Conservation (phyloP, 2,113 vertebrate species). For the Notiomystis cincta region DNA sequence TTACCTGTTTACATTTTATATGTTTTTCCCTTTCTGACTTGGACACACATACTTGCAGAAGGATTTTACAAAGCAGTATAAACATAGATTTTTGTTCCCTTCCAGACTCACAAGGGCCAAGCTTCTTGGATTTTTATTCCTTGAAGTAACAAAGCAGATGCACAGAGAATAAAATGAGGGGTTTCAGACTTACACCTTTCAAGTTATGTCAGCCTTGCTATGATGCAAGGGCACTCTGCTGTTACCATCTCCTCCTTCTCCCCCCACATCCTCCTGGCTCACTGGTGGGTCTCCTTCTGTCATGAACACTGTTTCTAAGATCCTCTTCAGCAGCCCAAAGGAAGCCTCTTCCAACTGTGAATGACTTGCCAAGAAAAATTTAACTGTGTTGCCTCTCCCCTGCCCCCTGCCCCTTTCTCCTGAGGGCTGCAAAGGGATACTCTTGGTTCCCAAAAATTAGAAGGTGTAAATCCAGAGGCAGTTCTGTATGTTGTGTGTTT, state of each 20-base stretch:
- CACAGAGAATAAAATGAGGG: background rate
- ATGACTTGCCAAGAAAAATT: background rate
- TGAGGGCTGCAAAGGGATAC: background rate
- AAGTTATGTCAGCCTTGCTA: rapidly evolving
- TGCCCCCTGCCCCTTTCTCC: background rate
- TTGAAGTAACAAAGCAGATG: background rate
- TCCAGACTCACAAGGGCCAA: background rate
- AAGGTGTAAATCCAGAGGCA: background rate
- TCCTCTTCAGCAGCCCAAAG: background rate
- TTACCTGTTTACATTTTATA: background rate
- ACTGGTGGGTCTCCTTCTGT: background rate
- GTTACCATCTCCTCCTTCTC: background rate
- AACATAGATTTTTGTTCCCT: background rate
- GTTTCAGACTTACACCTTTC: background rate
- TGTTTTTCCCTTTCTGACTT: background rate
- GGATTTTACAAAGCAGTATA: background rate
- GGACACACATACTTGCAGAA: background rate
- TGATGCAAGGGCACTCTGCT: background rate
- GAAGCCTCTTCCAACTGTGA: background rate
- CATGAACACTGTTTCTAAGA: background rate
- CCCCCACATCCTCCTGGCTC: background rate
- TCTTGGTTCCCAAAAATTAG: background rate
- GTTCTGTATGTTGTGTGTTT: background rate
- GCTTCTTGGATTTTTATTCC: background rate
- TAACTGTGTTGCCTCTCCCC: background rate